Evolutionary conservation across 2,113 vertebrate species (phyloP).

Genomic region (Nycticorax nycticorax): DNA sequence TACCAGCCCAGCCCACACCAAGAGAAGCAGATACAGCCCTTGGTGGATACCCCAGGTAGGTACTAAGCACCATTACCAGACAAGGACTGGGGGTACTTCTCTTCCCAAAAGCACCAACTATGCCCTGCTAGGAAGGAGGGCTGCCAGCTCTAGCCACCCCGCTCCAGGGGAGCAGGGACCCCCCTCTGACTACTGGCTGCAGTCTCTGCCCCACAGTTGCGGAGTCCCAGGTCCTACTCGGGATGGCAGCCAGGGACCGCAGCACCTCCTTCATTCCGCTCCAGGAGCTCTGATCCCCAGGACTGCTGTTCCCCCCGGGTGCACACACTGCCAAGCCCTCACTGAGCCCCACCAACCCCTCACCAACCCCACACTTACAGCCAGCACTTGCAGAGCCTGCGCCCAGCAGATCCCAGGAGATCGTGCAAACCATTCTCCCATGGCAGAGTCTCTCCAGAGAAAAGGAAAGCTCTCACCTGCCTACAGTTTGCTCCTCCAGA

Average conservation of each 20-base stretch:
- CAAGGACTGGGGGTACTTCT: neutral
- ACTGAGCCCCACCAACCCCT: neutral
- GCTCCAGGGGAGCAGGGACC: neutral
- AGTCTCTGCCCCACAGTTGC: neutral
- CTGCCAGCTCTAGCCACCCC: neutral
- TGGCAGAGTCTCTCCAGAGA: conserved; percentile 10
- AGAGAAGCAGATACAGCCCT: neutral
- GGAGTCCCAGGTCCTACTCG: neutral
- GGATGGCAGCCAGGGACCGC: neutral
- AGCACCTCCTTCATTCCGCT: neutral
- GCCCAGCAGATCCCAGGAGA: conserved; percentile 24
- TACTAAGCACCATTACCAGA: neutral
- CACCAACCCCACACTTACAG: conserved; percentile 21
- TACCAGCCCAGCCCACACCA: neutral
- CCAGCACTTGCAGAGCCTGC: conserved; percentile 31
- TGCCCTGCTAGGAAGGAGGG: neutral
- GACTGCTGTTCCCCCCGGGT: neutral
- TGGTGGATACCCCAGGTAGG: too few species aligned
- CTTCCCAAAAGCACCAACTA: neutral
- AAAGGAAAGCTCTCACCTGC: neutral
- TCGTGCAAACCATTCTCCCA: conserved; percentile 36
- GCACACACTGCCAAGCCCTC: neutral
- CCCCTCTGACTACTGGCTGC: neutral
- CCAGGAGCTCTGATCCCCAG: neutral
- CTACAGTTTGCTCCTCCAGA: neutral